Conservation (phyloP, 2,888 invertebrate species). For the Dugesia japonica region DNA sequence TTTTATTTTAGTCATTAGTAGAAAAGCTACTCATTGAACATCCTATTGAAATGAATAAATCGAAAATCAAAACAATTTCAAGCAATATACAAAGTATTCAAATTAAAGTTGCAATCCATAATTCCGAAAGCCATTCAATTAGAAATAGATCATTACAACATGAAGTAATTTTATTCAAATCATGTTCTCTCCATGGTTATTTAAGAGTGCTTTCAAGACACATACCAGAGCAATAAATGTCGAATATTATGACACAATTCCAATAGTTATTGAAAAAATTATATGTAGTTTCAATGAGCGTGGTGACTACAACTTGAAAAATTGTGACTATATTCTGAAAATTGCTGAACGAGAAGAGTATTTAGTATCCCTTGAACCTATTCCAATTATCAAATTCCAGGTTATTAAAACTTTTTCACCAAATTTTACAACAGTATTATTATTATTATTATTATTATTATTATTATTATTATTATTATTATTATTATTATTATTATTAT, state of each 20-base stretch:
- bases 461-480: too few relatives aligned
- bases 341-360: not conserved
- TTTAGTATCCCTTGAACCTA: not conserved
- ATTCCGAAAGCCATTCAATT: too few relatives aligned
- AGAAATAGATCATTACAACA: too few relatives aligned
- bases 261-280: not conserved
- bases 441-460: too few relatives aligned
- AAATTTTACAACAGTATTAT: too few relatives aligned
- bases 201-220: not conserved
- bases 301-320: not conserved
- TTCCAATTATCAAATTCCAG: not conserved
- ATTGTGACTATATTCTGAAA: not conserved
- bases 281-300: not conserved
- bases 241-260: not conserved
- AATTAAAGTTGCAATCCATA: too few relatives aligned
- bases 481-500: too few relatives aligned
- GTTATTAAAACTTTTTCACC: too few relatives aligned
- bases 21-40: not conserved
- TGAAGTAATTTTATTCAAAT: too few relatives aligned
- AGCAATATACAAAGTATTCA: too few relatives aligned
- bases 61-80: not conserved
- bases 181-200: too few relatives aligned
- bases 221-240: not conserved
- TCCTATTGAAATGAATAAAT: not conserved
- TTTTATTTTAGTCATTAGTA: not conserved